Base-by-base conservation (phyloP, 1,140 invertebrate species). In the Dermatophagoides farinae region DNA sequence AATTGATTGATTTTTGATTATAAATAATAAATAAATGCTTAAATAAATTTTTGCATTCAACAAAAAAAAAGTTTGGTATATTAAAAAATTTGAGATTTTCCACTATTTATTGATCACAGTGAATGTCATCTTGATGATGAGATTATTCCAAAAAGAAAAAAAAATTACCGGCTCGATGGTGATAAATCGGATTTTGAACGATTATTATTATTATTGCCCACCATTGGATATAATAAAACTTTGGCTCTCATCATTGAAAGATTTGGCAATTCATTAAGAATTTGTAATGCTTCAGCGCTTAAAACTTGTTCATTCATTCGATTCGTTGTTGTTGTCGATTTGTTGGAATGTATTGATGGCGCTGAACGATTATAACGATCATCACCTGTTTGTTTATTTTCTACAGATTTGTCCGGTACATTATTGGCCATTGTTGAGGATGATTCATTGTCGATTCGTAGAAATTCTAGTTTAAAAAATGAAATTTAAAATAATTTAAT, bases 211-310 rank as follows among this genome's bases (percentile, higher is more conserved):
- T 20, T 20, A n/a, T 44, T 50, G 18, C 18, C 46, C 10, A 18
- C 11, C 38, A 65, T 59, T 52, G 65, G 65, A 61, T 64, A 66
- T 63, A 64, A 64, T 8, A 66, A 49, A 44, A 66, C 63, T 52
- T 66, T 66, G 25, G 65, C 64, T 53, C 51, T 50, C 61, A 65
- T 63, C 43, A 62, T 64, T 14, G 64, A 65, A n/a, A 66, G 39
- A 57, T 64, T 62, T 25, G 66, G 66, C 6, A 66, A 38, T 60
- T 65, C 60, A 44, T 64, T 61, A 57, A 66, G 51, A 16, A 66
- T 61, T 52, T 44, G 38, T 10, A 63, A 60, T 16, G 64, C 66
- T 61, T 65, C 66, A 40, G 62, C 58, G 55, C 66, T 66, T 39
- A 66, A 46, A 22, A 64, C 52, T 46, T 62, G 58, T 39, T 60